Evolutionary conservation across 1,140 invertebrate species (phyloP).

Genomic region (Eueides isabella): DNA sequence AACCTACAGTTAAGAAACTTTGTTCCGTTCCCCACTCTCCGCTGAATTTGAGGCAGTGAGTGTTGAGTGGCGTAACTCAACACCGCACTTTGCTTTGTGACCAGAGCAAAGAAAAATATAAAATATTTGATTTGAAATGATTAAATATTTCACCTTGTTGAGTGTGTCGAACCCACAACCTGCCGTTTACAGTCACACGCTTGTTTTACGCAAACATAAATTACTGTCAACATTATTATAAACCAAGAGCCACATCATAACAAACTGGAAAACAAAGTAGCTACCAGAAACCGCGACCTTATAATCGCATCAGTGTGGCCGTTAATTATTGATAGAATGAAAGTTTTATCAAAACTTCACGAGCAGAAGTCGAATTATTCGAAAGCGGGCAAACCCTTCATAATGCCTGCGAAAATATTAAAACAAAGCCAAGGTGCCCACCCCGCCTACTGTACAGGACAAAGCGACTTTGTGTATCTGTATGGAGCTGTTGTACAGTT

Average conservation of each 20-base stretch:
- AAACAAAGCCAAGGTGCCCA: constrained; percentile 80
- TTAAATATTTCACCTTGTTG: too few relatives aligned
- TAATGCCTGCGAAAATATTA: constrained; percentile 82
- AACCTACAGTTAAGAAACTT: too few relatives aligned
- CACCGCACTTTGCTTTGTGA: too few relatives aligned
- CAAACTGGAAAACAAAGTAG: constrained; percentile 59
- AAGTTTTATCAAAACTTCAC: constrained; percentile 82
- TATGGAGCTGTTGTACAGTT: constrained; percentile 52
- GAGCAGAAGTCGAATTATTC: constrained; percentile 81
- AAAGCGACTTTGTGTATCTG: constrained; percentile 53
- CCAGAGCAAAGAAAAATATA: too few relatives aligned
- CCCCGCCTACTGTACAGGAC: constrained; percentile 67
- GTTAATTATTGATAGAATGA: constrained; percentile 82
- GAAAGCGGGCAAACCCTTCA: constrained; percentile 81
- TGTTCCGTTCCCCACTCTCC: too few relatives aligned
- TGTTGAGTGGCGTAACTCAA: not conserved
- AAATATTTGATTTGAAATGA: too few relatives aligned
- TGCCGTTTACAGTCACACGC: too few relatives aligned
- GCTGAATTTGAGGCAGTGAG: too few relatives aligned
- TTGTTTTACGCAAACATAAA: constrained; percentile 13
- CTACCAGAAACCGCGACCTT: constrained; percentile 67
- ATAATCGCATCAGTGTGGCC: constrained; percentile 79
- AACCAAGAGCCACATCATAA: constrained; percentile 36
- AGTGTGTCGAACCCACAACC: too few relatives aligned
- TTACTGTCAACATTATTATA: constrained; percentile 12